Percentiles rank a stretch among this genome's conserved stretches.
These are phyloP conservation scores for Eristalis tenax DNA, from an alignment of 2,888 invertebrate species.

Conservation along the genomic window DNA sequence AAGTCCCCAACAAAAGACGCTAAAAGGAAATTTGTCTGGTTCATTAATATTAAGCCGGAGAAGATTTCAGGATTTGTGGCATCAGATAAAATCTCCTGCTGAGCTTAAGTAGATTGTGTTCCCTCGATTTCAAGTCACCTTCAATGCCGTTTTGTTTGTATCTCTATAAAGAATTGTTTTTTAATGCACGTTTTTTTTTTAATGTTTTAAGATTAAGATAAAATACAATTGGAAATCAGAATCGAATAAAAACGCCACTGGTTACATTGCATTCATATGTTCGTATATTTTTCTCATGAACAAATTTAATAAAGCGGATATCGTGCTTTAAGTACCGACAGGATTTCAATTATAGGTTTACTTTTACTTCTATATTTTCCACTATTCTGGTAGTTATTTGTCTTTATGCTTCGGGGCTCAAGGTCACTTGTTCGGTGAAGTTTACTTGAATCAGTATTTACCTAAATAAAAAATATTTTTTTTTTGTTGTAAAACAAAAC, in stretches of 20 bases:
- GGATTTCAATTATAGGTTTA: constrained; percentile 46
- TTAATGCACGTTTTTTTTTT: not conserved
- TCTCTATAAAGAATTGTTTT: not conserved
- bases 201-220: not conserved
- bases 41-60: constrained; percentile 60
- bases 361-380: constrained; percentile 2
- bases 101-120: constrained; percentile 61
- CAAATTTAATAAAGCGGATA: not conserved
- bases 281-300: not conserved
- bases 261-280: not conserved
- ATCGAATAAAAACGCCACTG: not conserved
- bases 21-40: constrained; percentile 28
- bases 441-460: not conserved
- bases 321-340: constrained; percentile 7
- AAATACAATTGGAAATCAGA: not conserved
- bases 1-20: constrained; percentile 1
- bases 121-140: constrained; percentile 66
- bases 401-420: not conserved
- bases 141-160: not conserved
- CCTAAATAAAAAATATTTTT: no score
- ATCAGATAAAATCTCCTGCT: constrained; percentile 48
- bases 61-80: constrained; percentile 45
- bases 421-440: not conserved
- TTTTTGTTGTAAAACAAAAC: no score
- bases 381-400: no score